Conservation (phyloP, 2,888 invertebrate genomes). For the Paralinhomoeus sp. region DNA sequence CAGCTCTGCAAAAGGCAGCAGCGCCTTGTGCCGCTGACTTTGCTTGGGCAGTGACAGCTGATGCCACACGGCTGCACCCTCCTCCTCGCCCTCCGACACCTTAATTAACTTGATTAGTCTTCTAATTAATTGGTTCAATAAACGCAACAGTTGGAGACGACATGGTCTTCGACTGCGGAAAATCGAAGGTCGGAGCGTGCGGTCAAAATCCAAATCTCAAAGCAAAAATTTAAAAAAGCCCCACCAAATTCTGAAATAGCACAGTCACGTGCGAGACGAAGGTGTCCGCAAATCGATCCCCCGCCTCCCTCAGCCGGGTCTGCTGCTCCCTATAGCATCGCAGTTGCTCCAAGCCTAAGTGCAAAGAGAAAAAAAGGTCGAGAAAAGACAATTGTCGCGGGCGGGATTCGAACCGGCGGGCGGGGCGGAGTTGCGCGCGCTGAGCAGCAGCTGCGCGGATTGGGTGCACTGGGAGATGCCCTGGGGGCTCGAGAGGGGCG, state of each 20-base stretch:
- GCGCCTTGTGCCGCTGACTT: conserved; percentile 54
- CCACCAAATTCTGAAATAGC: conserved; percentile 67
- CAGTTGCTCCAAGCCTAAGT: conserved; percentile 5
- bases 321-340: conserved; percentile 8
- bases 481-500: conserved; percentile 4
- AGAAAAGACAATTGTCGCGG: too few relatives aligned
- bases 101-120: too few relatives aligned
- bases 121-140: too few relatives aligned
- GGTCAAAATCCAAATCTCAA: too few relatives aligned
- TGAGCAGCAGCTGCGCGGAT: conserved; percentile 5
- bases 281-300: conserved; percentile 53
- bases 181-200: too few relatives aligned
- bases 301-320: conserved; percentile 40
- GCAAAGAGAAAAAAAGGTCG: too few relatives aligned
- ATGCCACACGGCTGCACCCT: conserved; percentile 12
- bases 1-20: conserved; percentile 47
- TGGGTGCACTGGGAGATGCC: conserved; percentile 9
- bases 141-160: too few relatives aligned
- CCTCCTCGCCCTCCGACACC: too few relatives aligned
- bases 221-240: conserved; percentile 9
- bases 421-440: neutral
- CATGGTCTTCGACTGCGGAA: too few relatives aligned
- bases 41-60: conserved; percentile 49
- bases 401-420: too few relatives aligned
- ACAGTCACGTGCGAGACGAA: conserved; percentile 76